Base-by-base conservation (phyloP, 2,797 vertebrate species). In the Tragopan temminckii region DNA sequence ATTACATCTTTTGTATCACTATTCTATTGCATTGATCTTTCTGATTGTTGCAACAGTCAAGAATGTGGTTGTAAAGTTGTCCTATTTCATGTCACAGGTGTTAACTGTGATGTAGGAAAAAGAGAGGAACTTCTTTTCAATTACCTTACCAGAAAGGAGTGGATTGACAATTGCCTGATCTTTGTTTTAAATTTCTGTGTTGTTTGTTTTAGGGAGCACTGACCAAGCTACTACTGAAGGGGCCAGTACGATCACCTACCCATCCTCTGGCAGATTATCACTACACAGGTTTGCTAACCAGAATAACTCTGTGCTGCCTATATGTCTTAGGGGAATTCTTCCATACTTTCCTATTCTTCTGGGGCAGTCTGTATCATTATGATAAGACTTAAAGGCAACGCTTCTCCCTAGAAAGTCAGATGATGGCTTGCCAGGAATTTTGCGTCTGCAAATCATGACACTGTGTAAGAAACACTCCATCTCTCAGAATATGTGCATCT, bases 241-340 rank as follows among this genome's bases (percentile, higher is more conserved):
- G 92, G 63, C 98, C 99, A 11, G 93, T 98, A 83, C 97, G 98
- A 88, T 96, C 97, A 1, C 98, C 98, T 88, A 95, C 97, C 48
- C 98, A 99, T 89, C 98, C 98, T 16, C 97, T 99, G 89, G 97
- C 98, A 59, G 97, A 97, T 88, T 99, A 99, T 96, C 99, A 99
- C 98, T 99, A 99, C 98, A 99, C 99, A 97, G 99, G 99, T 99
- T 94, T 88, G 97, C 81, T 85, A 79, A 72, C 42, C 9, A 24
- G 18, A 40, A 31, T 24, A 71, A 13, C 29, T 91, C 29, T 13
- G 19, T 75, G 21, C 53, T 84, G 27, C 27, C 71, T 77, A 12
- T n/a, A 36, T 62, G 12, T 48, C n/a, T 10, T 31, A 36, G 48
- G 40, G 40, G 31, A 78, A 3, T 55, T 46, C 69, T 67, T 64